Percentiles rank a stretch among this genome's conserved stretches.
Evolutionary conservation across 1,140 invertebrate genomes (phyloP).

Genomic region (Lordiphosa clarofinis): DNA sequence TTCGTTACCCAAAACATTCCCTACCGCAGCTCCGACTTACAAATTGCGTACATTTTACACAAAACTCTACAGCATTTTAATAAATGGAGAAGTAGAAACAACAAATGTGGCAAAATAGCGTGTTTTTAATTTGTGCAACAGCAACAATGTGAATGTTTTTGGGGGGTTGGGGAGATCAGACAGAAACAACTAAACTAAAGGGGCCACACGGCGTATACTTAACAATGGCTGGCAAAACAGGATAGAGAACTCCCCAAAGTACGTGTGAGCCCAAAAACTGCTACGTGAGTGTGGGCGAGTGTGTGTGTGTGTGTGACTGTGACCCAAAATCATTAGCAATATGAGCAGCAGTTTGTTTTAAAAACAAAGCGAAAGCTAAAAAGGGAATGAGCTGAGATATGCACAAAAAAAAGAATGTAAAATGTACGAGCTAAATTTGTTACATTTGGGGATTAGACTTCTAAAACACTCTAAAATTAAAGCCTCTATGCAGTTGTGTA

Average conservation of each 20-base stretch:
- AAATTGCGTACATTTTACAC: slow-evolving; percentile 46
- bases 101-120: slow-evolving; percentile 39
- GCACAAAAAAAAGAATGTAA: slow-evolving; percentile 38
- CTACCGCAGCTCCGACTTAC: slow-evolving; percentile 7
- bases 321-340: slow-evolving; percentile 77
- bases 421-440: neutral
- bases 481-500: too few species aligned
- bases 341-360: slow-evolving; percentile 76
- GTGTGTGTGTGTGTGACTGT: slow-evolving; percentile 57
- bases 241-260: slow-evolving; percentile 30
- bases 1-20: slow-evolving; percentile 10
- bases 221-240: slow-evolving; percentile 21
- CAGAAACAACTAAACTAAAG: neutral
- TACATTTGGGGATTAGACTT: neutral
- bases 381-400: slow-evolving; percentile 57
- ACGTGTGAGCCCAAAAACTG: slow-evolving; percentile 59
- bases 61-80: slow-evolving; percentile 61
- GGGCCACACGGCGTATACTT: slow-evolving; percentile 44
- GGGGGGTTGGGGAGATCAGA: too few species aligned
- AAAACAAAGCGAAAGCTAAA: slow-evolving; percentile 54
- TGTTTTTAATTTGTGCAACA: slow-evolving; percentile 68
- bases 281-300: slow-evolving; percentile 41
- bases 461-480: neutral
- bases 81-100: slow-evolving; percentile 39
- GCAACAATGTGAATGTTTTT: slow-evolving; percentile 4